Conservation (phyloP, 2,888 invertebrate genomes). For the Gisinianus flammeolus region DNA sequence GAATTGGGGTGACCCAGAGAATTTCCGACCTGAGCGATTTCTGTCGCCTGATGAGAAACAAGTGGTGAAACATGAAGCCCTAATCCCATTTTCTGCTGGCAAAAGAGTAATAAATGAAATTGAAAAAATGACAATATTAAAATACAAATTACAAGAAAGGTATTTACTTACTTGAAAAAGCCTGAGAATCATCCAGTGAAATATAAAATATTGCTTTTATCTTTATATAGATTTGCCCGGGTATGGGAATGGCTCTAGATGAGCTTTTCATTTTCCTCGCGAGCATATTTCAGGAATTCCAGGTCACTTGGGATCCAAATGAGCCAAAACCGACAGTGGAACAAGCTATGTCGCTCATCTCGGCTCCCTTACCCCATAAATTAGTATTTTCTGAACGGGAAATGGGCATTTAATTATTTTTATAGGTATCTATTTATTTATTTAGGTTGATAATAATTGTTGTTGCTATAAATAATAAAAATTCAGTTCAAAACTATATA, state of each 20-base stretch:
- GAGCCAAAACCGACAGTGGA: slow-evolving; percentile 41
- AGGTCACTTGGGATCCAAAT: slow-evolving; percentile 43
- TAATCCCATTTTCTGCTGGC: slow-evolving; percentile 48
- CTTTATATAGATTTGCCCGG: slow-evolving; percentile 14
- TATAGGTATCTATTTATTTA: no score
- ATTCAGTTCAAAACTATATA: no score
- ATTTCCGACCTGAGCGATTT: slow-evolving; percentile 50
- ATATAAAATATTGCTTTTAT: neutral
- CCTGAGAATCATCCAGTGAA: slow-evolving; percentile 9
- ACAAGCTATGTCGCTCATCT: slow-evolving; percentile 42
- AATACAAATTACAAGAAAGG: no score
- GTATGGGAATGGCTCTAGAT: slow-evolving; percentile 48
- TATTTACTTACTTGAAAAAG: no score
- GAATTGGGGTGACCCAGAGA: slow-evolving; percentile 52
- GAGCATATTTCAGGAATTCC: slow-evolving; percentile 48
- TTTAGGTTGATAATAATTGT: no score
- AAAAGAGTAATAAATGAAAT: no score
- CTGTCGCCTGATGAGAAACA: slow-evolving; percentile 41
- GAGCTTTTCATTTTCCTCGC: slow-evolving; percentile 50
- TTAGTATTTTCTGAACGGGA: slow-evolving; percentile 46
- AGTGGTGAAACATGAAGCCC: slow-evolving; percentile 46
- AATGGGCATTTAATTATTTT: no score
- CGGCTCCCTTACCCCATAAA: slow-evolving; percentile 44
- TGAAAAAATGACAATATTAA: no score
- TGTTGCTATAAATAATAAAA: no score